phyloP scores from a whole-genome alignment of 2,888 invertebrate species.

The Erpobdella octoculata region DNA sequence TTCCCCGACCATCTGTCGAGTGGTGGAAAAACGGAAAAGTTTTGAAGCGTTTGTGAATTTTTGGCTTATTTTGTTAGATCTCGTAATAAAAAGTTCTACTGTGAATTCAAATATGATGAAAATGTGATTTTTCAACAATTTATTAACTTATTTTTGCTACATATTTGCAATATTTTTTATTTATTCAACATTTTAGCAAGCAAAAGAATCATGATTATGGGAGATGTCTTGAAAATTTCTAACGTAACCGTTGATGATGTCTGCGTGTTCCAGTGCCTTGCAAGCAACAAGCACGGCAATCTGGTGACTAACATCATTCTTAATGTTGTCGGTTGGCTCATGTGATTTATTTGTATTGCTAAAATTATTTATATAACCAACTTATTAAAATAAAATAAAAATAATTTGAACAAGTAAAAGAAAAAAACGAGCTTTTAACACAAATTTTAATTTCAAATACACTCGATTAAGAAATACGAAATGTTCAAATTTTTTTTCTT shows the following conservation, averaged over 20 bases:
- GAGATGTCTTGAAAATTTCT: background rate
- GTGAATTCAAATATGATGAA: background rate
- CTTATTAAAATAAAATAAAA: no score
- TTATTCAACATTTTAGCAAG: no score
- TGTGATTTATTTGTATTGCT: background rate
- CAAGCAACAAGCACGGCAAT: constrained; percentile 15
- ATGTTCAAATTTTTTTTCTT: no score
- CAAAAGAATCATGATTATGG: background rate
- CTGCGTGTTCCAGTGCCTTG: constrained; percentile 18
- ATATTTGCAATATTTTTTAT: background rate
- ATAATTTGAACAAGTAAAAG: no score
- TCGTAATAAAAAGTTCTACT: background rate
- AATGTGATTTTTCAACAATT: background rate
- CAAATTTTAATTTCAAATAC: no score
- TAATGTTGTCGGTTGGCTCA: constrained; percentile 1
- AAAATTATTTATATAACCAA: background rate
- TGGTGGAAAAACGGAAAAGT: constrained; percentile 14
- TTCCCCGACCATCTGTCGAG: background rate
- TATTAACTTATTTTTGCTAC: no score
- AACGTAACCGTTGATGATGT: constrained; percentile 2
- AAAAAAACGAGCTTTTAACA: no score
- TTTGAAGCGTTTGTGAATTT: background rate
- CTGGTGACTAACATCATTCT: constrained; percentile 8
- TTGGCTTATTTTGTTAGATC: background rate
- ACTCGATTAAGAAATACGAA: no score